phyloP scores from a whole-genome alignment of 2,113 vertebrate genomes.

The Xenopus laevis region DNA sequence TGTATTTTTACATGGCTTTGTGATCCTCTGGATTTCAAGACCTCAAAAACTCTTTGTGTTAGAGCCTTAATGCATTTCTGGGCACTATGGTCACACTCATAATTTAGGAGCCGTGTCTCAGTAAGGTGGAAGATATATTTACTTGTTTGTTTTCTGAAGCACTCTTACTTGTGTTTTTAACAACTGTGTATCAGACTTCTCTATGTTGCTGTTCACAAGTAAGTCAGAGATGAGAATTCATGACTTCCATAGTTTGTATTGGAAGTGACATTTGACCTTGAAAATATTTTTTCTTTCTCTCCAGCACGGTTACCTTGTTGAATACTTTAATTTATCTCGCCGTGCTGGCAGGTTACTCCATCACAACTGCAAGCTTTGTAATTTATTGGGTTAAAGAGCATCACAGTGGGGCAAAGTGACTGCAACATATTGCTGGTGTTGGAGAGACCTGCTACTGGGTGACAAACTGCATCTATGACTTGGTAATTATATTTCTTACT shows the following conservation, averaged over 20 bases:
- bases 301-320: constrained; percentile 78
- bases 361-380: constrained; percentile 88
- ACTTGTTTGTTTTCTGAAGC: constrained; percentile 22
- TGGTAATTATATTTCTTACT: constrained; percentile 71
- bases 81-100: neutral
- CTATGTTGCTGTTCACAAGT: constrained; percentile 33
- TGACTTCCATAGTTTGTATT: neutral
- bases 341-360: constrained; percentile 86
- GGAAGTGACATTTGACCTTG: neutral
- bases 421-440: constrained; percentile 91
- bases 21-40: constrained; percentile 3
- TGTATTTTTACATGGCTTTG: too few species aligned
- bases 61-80: constrained; percentile 16
- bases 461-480: constrained; percentile 89
- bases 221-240: too few species aligned
- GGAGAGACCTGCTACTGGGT: constrained; percentile 86
- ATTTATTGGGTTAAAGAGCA: constrained; percentile 88
- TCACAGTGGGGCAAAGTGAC: constrained; percentile 83
- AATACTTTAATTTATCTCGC: constrained; percentile 84
- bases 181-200: neutral
- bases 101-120: constrained; percentile 41
- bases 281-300: constrained; percentile 18
- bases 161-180: constrained; percentile 40
- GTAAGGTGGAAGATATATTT: constrained; percentile 44
- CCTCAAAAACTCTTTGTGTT: constrained; percentile 34